These are phyloP conservation scores for Burhinus bistriatus DNA, from an alignment of 2,113 vertebrate species.

Conservation along the genomic window DNA sequence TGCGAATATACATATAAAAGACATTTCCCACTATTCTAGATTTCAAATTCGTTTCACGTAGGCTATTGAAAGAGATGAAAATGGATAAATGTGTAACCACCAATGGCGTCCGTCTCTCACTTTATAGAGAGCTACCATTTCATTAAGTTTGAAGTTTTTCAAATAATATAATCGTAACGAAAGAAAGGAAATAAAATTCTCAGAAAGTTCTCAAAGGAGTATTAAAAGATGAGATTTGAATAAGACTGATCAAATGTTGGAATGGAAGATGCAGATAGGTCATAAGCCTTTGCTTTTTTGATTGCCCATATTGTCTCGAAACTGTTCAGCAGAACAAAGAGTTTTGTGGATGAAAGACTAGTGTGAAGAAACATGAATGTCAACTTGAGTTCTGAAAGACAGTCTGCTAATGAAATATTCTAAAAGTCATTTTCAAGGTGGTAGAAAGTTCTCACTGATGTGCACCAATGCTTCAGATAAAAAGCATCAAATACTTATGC, in stretches of 20 bases:
- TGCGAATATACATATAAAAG: conserved; percentile 25
- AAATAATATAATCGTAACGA: conserved; percentile 74
- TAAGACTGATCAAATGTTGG: conserved; percentile 75
- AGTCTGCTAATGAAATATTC: conserved; percentile 82
- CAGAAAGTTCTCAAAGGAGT: conserved; percentile 73
- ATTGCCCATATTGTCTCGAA: conserved; percentile 78
- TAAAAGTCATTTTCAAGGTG: conserved; percentile 83
- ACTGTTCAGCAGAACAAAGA: conserved; percentile 78
- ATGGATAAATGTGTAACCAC: conserved; percentile 67
- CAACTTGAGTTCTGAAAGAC: conserved; percentile 76
- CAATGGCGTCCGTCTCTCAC: conserved; percentile 47
- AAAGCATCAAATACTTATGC: conserved; percentile 72
- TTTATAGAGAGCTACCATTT: conserved; percentile 69
- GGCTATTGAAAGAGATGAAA: conserved; percentile 70
- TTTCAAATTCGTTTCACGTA: conserved; percentile 58
- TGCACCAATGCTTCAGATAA: conserved; percentile 76
- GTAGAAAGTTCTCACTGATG: conserved; percentile 75
- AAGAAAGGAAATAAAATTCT: conserved; percentile 79
- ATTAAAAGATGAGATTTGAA: conserved; percentile 79
- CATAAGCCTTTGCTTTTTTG: conserved; percentile 70
- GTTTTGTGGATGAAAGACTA: conserved; percentile 76
- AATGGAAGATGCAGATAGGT: conserved; percentile 67
- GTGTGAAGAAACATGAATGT: conserved; percentile 78
- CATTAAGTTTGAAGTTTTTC: conserved; percentile 67
- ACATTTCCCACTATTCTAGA: not conserved